Percentiles rank a stretch among this genome's conserved stretches.
These are phyloP conservation scores for Nothocercus julius DNA, from an alignment of 2,113 vertebrate genomes.

Conservation along the genomic window DNA sequence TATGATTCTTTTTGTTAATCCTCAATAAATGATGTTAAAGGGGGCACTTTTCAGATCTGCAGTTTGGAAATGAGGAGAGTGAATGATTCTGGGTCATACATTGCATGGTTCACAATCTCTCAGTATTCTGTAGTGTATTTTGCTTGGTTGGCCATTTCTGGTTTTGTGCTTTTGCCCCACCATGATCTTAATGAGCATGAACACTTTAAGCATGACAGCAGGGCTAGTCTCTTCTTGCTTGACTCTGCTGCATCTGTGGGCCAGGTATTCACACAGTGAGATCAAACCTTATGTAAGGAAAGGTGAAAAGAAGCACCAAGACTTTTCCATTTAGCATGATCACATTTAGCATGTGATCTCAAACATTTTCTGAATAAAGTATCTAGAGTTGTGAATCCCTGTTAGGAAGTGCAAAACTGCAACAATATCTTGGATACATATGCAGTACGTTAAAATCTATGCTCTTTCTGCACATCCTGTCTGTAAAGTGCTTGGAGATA, in stretches of 20 bases:
- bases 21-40: not conserved
- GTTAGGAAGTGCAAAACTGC: not conserved
- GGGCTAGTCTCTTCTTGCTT: not conserved
- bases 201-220: not conserved
- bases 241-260: not conserved
- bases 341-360: not conserved
- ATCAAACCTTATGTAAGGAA: not conserved
- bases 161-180: not conserved
- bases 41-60: slow-evolving; percentile 32
- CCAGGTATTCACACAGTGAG: not conserved
- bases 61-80: slow-evolving; percentile 39
- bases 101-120: slow-evolving; percentile 4
- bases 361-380: not conserved
- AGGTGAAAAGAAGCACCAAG: not conserved
- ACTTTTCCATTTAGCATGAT: not conserved
- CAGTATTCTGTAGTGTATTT: not conserved
- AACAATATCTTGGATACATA: rapidly evolving
- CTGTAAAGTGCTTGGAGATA: not conserved
- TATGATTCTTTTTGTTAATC: slow-evolving; percentile 35
- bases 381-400: not conserved
- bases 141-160: not conserved
- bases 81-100: slow-evolving; percentile 19
- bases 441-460: not conserved
- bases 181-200: not conserved
- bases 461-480: not conserved